phyloP scores from a whole-genome alignment of 2,113 vertebrate genomes.

The Pedetes capensis region DNA sequence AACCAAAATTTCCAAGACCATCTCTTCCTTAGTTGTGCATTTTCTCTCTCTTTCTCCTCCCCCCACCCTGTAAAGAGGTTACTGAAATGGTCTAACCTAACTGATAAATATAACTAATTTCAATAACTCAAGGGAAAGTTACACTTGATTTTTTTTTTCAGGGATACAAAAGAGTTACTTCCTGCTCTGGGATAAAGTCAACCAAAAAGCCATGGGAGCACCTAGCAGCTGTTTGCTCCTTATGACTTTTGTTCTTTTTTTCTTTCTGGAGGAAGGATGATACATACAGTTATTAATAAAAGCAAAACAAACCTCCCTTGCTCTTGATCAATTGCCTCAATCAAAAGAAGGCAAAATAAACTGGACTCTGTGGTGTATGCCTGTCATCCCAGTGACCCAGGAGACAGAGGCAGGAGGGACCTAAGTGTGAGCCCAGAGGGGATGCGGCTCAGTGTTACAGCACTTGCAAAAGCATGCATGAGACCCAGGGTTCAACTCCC shows the following conservation, averaged over 20 bases:
- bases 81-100: neutral
- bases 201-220: neutral
- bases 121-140: constrained; percentile 7
- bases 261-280: neutral
- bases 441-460: no score
- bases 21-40: neutral
- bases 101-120: neutral
- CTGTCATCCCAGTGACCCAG: no score
- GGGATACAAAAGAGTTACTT: neutral
- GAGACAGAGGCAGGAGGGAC: no score
- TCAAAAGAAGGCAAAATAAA: no score
- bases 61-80: neutral
- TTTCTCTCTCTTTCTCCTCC: neutral
- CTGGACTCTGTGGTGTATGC: no score
- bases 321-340: neutral
- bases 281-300: neutral
- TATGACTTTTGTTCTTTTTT: constrained; percentile 31
- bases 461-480: no score
- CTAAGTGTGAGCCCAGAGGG: no score
- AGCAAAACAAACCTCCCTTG: neutral
- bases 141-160: neutral
- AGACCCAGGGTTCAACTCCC: no score
- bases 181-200: neutral
- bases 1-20: neutral
- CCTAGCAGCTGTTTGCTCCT: neutral